Conservation (phyloP, 2,113 vertebrate genomes). For the Diphyllodes magnificus region DNA sequence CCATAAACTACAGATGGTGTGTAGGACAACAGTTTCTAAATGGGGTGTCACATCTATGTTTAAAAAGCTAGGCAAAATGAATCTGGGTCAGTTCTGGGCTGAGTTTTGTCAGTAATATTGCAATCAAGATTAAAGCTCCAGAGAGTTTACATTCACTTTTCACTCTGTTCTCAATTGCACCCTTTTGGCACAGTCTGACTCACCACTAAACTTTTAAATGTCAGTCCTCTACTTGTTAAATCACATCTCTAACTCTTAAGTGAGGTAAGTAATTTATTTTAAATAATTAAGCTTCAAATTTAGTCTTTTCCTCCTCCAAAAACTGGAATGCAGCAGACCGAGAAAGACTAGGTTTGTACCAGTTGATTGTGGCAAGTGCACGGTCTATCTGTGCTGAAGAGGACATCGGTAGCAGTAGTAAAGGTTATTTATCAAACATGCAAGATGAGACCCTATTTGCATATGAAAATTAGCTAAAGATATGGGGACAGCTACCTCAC, state of each 20-base stretch:
- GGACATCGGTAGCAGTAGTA: not conserved
- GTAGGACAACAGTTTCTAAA: conserved; percentile 34
- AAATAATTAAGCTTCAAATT: conserved; percentile 21
- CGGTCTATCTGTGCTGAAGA: not conserved
- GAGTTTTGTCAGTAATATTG: not conserved
- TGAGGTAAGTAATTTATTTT: conserved; percentile 18
- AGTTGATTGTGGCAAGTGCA: not conserved
- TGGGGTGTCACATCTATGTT: not conserved
- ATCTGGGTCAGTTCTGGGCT: conserved; percentile 20
- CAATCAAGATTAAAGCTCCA: conserved; percentile 17
- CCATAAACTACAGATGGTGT: not conserved
- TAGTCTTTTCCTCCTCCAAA: not conserved
- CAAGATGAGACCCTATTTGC: not conserved
- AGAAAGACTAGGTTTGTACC: not conserved
- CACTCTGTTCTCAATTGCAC: conserved; percentile 15
- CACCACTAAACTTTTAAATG: conserved; percentile 44
- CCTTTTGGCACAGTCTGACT: conserved; percentile 44
- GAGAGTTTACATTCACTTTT: conserved; percentile 23
- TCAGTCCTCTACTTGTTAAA: conserved; percentile 24
- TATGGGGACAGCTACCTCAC: not conserved
- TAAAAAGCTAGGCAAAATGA: conserved; percentile 1
- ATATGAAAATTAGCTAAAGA: not conserved
- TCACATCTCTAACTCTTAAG: not conserved
- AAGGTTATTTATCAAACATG: not conserved
- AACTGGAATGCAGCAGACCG: not conserved